Evolutionary conservation across 2,888 invertebrate species (phyloP).

Genomic region (Magallana nippona): DNA sequence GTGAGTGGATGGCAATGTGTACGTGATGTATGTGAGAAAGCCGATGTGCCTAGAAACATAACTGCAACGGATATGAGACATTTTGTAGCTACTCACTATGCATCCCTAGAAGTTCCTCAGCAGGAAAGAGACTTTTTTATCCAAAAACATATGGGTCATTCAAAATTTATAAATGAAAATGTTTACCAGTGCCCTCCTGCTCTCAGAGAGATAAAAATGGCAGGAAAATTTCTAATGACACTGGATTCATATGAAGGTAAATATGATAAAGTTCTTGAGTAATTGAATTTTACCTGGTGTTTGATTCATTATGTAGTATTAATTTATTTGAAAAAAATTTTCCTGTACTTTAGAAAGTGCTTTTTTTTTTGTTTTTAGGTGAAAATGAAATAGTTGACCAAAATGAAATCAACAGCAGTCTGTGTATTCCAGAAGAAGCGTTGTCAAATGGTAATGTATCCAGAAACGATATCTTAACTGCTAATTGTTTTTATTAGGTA

Average conservation of each 20-base stretch:
- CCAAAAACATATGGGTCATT: constrained; percentile 50
- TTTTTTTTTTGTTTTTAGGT: too few species aligned
- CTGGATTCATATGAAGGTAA: not conserved
- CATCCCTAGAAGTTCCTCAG: constrained; percentile 45
- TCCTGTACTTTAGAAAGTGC: too few species aligned
- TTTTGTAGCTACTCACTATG: constrained; percentile 45
- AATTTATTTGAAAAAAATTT: too few species aligned
- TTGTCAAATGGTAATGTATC: too few species aligned
- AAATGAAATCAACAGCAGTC: too few species aligned
- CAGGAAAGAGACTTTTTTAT: constrained; percentile 45
- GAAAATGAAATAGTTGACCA: too few species aligned
- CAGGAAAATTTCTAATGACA: not conserved
- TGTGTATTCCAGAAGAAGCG: too few species aligned
- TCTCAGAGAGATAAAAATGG: not conserved
- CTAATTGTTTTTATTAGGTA: too few species aligned
- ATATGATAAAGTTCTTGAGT: too few species aligned
- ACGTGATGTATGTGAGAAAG: constrained; percentile 37
- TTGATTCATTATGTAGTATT: too few species aligned
- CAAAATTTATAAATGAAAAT: constrained; percentile 43
- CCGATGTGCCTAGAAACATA: constrained; percentile 33
- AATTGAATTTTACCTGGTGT: too few species aligned
- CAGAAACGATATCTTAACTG: too few species aligned
- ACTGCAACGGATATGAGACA: constrained; percentile 50
- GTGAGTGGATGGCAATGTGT: constrained; percentile 42
- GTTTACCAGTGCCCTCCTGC: constrained; percentile 49